A percentile compares a stretch with the other conserved stretches of the same genome.
These are phyloP conservation scores for Alloscopus bannaensis DNA, from an alignment of 2,888 invertebrate species.

Conservation along the genomic window DNA sequence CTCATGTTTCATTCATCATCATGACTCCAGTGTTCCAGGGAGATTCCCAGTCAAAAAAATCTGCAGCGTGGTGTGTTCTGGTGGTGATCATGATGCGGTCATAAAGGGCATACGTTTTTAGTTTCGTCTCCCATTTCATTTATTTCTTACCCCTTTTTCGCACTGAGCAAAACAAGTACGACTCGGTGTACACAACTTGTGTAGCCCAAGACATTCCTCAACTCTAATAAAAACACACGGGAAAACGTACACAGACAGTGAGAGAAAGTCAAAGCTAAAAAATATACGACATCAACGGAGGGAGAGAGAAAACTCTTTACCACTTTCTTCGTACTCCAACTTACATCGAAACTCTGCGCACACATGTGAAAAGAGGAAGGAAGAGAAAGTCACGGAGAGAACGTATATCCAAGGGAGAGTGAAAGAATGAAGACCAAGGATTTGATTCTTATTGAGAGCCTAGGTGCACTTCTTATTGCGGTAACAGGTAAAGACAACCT, in stretches of 20 bases:
- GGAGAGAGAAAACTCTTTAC: no score
- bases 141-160: conserved; percentile 18
- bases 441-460: conserved; percentile 55
- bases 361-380: conserved; percentile 21
- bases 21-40: no score
- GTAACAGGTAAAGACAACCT: conserved; percentile 40
- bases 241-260: conserved; percentile 8
- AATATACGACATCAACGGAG: no score
- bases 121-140: conserved; percentile 23
- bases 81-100: conserved; percentile 40
- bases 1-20: conserved; percentile 51
- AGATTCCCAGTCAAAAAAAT: conserved; percentile 32
- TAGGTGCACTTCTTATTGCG: conserved; percentile 53
- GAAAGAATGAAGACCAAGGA: conserved; percentile 57
- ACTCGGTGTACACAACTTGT: background rate
- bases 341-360: conserved; percentile 10
- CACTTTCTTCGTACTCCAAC: conserved; percentile 1
- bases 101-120: conserved; percentile 29
- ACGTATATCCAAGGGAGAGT: conserved; percentile 15
- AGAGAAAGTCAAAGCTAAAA: conserved; percentile 11
- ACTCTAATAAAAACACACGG: conserved; percentile 7
- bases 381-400: conserved; percentile 15
- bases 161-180: no score
- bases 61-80: conserved; percentile 39
- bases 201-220: conserved; percentile 22